Percentiles rank a stretch among this genome's conserved stretches.
Conservation (phyloP, 2,888 invertebrate genomes). For the Mesopsocus fuscifrons region DNA sequence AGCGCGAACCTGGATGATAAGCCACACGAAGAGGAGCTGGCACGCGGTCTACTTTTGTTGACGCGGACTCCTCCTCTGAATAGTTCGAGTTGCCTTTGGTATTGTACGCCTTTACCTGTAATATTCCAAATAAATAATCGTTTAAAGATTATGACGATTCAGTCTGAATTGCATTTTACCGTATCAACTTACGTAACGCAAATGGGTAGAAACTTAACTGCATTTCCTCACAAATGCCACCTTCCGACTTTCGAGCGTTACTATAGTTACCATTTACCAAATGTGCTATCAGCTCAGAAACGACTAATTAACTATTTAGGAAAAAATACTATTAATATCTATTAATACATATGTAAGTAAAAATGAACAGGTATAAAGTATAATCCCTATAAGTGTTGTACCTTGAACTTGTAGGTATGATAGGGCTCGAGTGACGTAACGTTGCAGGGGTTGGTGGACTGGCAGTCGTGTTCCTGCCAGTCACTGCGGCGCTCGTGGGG, state of each 20-base stretch:
- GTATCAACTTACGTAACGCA: too few species aligned
- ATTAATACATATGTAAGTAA: too few species aligned
- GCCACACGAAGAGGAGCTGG: constrained; percentile 62
- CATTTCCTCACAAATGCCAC: too few species aligned
- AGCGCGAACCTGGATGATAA: constrained; percentile 58
- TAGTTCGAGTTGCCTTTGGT: constrained; percentile 74
- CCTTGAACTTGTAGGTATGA: constrained; percentile 71
- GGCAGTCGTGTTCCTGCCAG: constrained; percentile 73
- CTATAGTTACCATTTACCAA: too few species aligned
- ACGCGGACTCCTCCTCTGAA: constrained; percentile 63
- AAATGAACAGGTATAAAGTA: too few species aligned
- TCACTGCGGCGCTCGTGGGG: constrained; percentile 21
- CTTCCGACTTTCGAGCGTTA: too few species aligned
- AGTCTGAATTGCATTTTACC: constrained; percentile 16
- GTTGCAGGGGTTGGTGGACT: constrained; percentile 71
- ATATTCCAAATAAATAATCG: constrained; percentile 17
- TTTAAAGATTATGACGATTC: constrained; percentile 18
- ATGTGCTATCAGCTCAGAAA: too few species aligned
- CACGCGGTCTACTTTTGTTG: constrained; percentile 69
- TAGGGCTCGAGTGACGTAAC: constrained; percentile 71
- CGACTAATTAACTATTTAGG: too few species aligned
- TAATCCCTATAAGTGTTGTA: too few species aligned
- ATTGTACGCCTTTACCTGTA: constrained; percentile 64
- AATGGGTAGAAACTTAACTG: too few species aligned
- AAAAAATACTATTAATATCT: too few species aligned